These are phyloP conservation scores for Perognathus longimembris DNA, from an alignment of 2,113 vertebrate species.

Conservation along the genomic window DNA sequence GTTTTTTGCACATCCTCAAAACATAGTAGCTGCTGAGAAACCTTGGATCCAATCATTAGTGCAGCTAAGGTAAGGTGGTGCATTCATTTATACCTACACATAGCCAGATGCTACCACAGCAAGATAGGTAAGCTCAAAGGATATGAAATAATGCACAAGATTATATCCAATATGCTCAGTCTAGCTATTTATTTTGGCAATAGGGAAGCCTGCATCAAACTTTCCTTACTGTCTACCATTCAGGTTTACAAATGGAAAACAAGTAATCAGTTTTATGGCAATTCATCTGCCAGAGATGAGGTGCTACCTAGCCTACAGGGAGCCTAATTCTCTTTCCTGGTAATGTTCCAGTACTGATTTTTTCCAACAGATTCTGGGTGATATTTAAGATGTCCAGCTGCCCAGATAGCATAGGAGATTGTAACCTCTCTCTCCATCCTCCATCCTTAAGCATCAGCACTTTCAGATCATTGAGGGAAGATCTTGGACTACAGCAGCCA, in stretches of 20 bases:
- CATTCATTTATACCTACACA: not conserved
- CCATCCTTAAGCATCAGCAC: not conserved
- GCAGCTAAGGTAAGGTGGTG: not conserved
- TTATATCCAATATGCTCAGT: not conserved
- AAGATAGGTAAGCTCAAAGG: not conserved
- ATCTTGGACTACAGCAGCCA: not conserved
- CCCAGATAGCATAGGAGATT: not conserved
- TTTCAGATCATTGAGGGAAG: not conserved
- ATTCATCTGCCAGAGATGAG: conserved; percentile 19
- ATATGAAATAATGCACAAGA: not conserved
- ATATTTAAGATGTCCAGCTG: not conserved
- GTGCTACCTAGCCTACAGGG: conserved; percentile 1
- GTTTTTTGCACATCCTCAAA: not conserved
- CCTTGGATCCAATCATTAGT: not conserved
- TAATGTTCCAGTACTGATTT: not conserved
- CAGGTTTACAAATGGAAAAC: conserved; percentile 40
- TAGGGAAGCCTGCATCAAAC: not conserved
- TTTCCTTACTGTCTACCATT: not conserved
- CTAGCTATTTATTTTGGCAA: conserved; percentile 17
- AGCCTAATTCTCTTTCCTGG: conserved; percentile 12
- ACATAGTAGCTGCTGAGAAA: not conserved
- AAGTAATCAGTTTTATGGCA: conserved; percentile 47
- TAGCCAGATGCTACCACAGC: not conserved
- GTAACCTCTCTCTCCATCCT: not conserved
- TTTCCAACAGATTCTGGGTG: not conserved